Evolutionary conservation across 2,113 vertebrate species (phyloP).

Genomic region (Pygoscelis adeliae): DNA sequence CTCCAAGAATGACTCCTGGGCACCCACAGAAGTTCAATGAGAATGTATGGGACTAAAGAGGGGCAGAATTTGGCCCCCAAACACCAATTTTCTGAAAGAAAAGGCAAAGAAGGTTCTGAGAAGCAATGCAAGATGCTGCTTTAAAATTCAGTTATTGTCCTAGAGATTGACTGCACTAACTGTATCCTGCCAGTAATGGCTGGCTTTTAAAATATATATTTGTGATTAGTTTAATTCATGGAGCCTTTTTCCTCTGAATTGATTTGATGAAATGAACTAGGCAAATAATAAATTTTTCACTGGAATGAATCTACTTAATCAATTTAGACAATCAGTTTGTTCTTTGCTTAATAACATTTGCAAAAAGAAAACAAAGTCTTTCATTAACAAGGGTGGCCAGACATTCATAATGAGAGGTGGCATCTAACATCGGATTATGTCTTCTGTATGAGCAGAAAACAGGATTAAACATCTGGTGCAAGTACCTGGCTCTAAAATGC

Average conservation of each 20-base stretch:
- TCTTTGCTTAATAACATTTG: conserved; percentile 61
- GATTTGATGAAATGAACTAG: conserved; percentile 49
- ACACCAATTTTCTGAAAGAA: neutral
- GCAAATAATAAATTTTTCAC: conserved; percentile 57
- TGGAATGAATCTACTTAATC: conserved; percentile 67
- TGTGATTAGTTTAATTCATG: conserved; percentile 62
- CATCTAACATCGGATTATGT: neutral
- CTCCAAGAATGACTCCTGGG: neutral
- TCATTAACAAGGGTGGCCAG: conserved; percentile 45
- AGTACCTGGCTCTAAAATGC: neutral
- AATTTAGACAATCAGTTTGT: conserved; percentile 72
- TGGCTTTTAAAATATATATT: conserved; percentile 62
- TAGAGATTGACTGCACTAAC: conserved; percentile 32
- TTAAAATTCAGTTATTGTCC: conserved; percentile 43
- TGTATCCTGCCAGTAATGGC: neutral
- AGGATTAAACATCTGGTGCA: conserved; percentile 3
- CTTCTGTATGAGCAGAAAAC: neutral
- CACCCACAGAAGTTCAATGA: neutral
- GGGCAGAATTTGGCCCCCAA: neutral
- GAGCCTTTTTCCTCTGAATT: conserved; percentile 18
- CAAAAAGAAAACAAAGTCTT: conserved; percentile 63
- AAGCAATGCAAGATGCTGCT: neutral
- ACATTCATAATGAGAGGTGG: conserved; percentile 1
- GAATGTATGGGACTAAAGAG: neutral
- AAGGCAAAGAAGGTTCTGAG: neutral